Evolutionary conservation across 1,140 invertebrate genomes (phyloP).

Genomic region (Macrobrachium nipponense): DNA sequence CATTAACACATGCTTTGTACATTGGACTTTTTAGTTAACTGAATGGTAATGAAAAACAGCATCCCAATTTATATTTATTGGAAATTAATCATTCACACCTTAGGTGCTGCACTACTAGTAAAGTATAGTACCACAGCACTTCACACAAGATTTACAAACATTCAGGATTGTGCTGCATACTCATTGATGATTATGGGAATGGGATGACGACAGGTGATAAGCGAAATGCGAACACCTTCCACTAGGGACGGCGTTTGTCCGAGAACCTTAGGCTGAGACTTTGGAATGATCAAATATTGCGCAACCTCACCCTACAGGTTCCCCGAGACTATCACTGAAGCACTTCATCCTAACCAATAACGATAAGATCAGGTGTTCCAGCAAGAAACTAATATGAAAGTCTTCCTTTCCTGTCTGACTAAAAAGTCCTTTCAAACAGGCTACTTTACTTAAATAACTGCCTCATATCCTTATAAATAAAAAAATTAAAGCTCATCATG

Average conservation of each 20-base stretch:
- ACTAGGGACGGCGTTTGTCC: background rate
- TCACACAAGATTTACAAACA: constrained; percentile 50
- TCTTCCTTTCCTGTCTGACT: too few species aligned
- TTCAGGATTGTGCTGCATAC: constrained; percentile 57
- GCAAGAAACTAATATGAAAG: too few species aligned
- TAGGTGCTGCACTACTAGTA: constrained; percentile 10
- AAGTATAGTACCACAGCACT: constrained; percentile 34
- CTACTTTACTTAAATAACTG: too few species aligned
- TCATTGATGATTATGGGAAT: constrained; percentile 30
- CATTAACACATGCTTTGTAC: too few species aligned
- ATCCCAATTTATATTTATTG: constrained; percentile 49
- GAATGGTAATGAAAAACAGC: background rate
- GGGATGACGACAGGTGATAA: constrained; percentile 50
- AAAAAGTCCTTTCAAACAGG: too few species aligned
- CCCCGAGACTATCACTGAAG: constrained; percentile 42
- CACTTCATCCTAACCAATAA: background rate
- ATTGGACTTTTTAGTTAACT: too few species aligned
- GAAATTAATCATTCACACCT: constrained; percentile 52
- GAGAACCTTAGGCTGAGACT: too few species aligned
- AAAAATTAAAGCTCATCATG: constrained; percentile 51
- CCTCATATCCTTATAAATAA: background rate
- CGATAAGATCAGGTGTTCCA: too few species aligned
- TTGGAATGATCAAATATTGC: background rate
- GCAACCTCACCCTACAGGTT: background rate
- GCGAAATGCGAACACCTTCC: constrained; percentile 33